Evolutionary conservation across 2,888 invertebrate genomes (phyloP), one percentile per base, ranked within the genome.

Genomic region (Lymantria dispar): DNA sequence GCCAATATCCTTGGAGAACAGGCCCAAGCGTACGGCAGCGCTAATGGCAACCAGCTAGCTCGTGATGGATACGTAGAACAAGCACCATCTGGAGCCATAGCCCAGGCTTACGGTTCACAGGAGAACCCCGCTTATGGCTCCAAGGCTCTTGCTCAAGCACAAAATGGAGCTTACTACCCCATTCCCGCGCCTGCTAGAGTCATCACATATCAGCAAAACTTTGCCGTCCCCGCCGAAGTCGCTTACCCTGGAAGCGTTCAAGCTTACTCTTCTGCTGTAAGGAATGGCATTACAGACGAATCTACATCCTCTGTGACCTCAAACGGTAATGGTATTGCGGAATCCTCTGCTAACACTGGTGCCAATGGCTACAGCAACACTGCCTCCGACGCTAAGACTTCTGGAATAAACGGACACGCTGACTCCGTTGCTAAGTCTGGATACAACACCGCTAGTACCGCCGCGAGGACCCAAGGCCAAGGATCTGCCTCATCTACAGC

Each of bases 181-280:
- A 62, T 85, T 12, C 85, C 85, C 0, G 78, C 75, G 9, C 85
- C 87, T 0, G 85, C 81, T 0, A 76, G 80, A 10, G 69, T 88
- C 46, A 68, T 87, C 54, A 74, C 87, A 7, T 88, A 89, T 65
- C 73, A 84, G 53, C 86, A 89, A 58, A 83, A 83, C 70, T 81
- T 82, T 45, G 79, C 53, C 9, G 58, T 47, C 8, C 72, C 69
- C 13, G 54, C 57, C 33, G 54, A 66, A 52, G 44, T 58, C 0
- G 40, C 45, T 33, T 62, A 67, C 47, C 83, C 82, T 12, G 60
- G 69, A 37, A 52, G 62, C 0, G 57, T 71, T 9, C 64, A 68
- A 14, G 87, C 86, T 8, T 71, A 85, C 47, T 86, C 87, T 0
- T 70, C 76, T 3, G 85, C 87, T 41, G 48, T 62, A 31, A 54